These are phyloP conservation scores for Rhabdornis inornatus DNA, from an alignment of 2,113 vertebrate species.

Conservation along the genomic window DNA sequence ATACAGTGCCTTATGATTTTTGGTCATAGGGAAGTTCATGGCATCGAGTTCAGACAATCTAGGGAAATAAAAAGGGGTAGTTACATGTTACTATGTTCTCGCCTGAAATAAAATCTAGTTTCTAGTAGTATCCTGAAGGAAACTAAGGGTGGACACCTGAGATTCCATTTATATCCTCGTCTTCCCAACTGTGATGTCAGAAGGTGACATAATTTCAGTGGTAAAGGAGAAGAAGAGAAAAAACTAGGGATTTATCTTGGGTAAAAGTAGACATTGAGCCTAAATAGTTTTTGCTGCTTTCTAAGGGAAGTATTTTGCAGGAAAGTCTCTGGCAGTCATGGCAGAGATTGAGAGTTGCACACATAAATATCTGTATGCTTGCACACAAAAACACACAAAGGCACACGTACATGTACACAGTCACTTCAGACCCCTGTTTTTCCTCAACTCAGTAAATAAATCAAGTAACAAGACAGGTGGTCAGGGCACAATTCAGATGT, in stretches of 20 bases:
- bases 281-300: background rate
- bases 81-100: background rate
- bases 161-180: background rate
- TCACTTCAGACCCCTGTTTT: background rate
- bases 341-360: background rate
- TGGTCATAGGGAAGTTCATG: background rate
- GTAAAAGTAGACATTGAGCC: background rate
- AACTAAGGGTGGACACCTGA: background rate
- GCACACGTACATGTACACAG: accelerated
- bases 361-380: background rate
- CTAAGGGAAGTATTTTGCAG: background rate
- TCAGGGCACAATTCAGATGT: background rate
- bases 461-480: background rate
- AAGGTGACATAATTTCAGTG: background rate
- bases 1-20: background rate
- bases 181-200: background rate
- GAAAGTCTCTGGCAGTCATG: background rate
- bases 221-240: background rate
- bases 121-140: background rate
- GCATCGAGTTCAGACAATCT: background rate
- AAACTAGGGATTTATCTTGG: background rate
- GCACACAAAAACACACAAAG: background rate
- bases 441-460: background rate
- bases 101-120: background rate
- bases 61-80: accelerated